A percentile compares a stretch with the other conserved stretches of the same genome.
Evolutionary conservation across 2,113 vertebrate genomes (phyloP).

Genomic region (Corythornis madagascariensis): DNA sequence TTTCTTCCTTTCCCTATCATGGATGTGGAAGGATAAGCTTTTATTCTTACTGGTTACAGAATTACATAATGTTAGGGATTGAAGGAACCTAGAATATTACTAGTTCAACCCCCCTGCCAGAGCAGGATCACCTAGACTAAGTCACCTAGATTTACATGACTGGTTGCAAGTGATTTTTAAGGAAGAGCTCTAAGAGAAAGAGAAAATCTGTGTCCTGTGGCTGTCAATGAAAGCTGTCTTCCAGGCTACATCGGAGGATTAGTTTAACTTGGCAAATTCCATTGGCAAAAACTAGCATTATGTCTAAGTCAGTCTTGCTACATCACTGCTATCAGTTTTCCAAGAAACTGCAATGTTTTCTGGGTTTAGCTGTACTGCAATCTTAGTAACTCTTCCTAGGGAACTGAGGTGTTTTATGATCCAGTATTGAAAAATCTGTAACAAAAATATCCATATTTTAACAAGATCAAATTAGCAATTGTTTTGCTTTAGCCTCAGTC

Average conservation of each 20-base stretch:
- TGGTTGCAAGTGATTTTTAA: not conserved
- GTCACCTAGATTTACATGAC: no score
- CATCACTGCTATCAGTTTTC: not conserved
- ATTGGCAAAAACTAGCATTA: not conserved
- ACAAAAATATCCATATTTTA: not conserved
- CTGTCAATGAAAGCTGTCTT: not conserved
- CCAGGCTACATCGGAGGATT: not conserved
- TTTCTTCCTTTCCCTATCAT: not conserved
- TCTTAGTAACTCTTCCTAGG: not conserved
- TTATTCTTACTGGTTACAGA: not conserved
- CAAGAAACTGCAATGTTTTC: not conserved
- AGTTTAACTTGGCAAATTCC: not conserved
- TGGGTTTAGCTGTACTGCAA: not conserved
- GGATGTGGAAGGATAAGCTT: not conserved
- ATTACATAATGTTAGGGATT: no score
- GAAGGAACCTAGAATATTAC: no score
- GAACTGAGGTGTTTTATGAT: not conserved
- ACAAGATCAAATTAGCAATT: not conserved
- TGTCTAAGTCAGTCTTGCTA: not conserved
- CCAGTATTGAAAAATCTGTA: not conserved
- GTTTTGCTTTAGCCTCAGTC: not conserved
- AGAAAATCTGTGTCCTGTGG: not conserved
- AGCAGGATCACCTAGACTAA: no score
- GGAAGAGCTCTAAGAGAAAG: not conserved
- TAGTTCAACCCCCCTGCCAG: no score